Base-by-base conservation (phyloP, 2,113 vertebrate genomes). In the Dromiciops gliroides region DNA sequence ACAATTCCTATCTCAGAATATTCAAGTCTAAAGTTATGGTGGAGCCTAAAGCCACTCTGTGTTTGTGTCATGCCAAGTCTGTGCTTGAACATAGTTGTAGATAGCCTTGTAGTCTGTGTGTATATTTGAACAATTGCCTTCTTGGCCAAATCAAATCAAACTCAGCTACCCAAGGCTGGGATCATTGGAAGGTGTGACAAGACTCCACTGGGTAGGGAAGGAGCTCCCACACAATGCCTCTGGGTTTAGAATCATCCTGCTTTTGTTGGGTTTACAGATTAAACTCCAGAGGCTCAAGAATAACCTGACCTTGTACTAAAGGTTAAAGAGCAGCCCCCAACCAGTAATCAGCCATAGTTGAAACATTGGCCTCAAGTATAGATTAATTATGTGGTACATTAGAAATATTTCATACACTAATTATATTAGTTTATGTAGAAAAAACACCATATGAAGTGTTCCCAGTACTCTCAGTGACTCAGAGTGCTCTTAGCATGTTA, bases 391-490 rank as follows among this genome's bases (percentile, higher is more conserved):
- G 94, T 97, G 95, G 89, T 94, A 93, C 97, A 96, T 97, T 95
- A 97, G 96, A 98, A 97, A 95, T 97, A 94, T 97, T 97, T 97
- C 92, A 97, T 91, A 96, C 95, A 94, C 96, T 97, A 97, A 97
- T 98, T 97, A 96, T 97, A 96, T 96, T 97, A 97, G 95, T 97
- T 97, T 97, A 96, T 97, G 95, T 91, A 97, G 91, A 95, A 97
- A 95, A 96, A 97, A 97, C 88, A 97, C 89, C 93, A 95, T 95
- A 96, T 96, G 96, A 97, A 97, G 95, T 97, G 95, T 97, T 97
- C 94, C 94, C 96, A 97, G 96, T 95, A 94, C 95, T 96, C 95
- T 95, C 90, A 51, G 93, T 95, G 92, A 97, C 92, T 96, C 95
- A 75, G 93, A 97, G 89, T 96, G 89, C 16, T 28, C 90, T 96